These are phyloP conservation scores for Hypena proboscidalis DNA, from an alignment of 2,888 invertebrate species.

Conservation along the genomic window DNA sequence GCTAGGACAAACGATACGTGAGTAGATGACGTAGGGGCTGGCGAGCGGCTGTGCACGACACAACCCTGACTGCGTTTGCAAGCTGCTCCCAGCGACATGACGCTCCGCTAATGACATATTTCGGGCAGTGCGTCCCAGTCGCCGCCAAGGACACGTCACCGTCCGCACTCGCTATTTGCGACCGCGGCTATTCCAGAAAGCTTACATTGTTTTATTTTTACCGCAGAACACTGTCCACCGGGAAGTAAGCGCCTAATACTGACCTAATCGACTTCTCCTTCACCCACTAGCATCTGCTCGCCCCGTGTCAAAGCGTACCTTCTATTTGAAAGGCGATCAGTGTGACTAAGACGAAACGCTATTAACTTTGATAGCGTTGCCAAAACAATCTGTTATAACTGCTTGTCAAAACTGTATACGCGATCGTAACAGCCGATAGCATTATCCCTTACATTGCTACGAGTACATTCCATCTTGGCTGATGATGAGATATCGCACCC, in stretches of 20 bases:
- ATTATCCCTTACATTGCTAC: slow-evolving; percentile 14
- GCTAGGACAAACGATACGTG: too few species aligned
- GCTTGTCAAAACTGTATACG: slow-evolving; percentile 40
- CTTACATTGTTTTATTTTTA: slow-evolving; percentile 82
- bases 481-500: too few species aligned
- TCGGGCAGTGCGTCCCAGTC: slow-evolving; percentile 58
- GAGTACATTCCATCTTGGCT: too few species aligned
- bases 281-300: neutral
- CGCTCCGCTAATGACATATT: slow-evolving; percentile 73
- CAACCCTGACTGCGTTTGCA: slow-evolving; percentile 32
- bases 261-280: slow-evolving; percentile 23
- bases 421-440: slow-evolving; percentile 18
- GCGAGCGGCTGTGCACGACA: neutral
- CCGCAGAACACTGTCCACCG: slow-evolving; percentile 68
- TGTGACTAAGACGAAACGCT: slow-evolving; percentile 29
- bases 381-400: slow-evolving; percentile 38
- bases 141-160: slow-evolving; percentile 77
- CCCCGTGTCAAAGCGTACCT: slow-evolving; percentile 19
- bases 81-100: slow-evolving; percentile 48
- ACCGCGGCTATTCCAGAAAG: slow-evolving; percentile 78
- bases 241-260: slow-evolving; percentile 64
- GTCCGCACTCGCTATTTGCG: slow-evolving; percentile 72
- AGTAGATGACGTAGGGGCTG: too few species aligned
- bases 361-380: slow-evolving; percentile 48
- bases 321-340: slow-evolving; percentile 40